These are phyloP conservation scores for Acrocephalus scirpaceus DNA, from an alignment of 2,797 vertebrate genomes.

Conservation along the genomic window DNA sequence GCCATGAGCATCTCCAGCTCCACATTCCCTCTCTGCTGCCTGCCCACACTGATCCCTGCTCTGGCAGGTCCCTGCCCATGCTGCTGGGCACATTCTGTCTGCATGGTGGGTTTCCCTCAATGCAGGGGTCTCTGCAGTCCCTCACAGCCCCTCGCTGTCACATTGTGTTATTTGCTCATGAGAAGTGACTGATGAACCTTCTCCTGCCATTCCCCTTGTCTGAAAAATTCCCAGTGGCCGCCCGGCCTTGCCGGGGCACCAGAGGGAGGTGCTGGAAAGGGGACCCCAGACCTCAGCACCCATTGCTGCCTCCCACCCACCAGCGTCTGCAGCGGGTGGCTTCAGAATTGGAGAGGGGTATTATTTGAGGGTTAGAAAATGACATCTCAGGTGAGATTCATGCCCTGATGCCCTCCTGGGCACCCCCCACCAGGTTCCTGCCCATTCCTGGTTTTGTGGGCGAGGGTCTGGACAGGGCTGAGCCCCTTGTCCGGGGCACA, in stretches of 20 bases:
- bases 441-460: not conserved
- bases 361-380: not conserved
- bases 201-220: not conserved
- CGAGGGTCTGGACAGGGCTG: rapidly evolving
- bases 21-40: not conserved
- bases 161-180: not conserved
- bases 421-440: not conserved
- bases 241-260: rapidly evolving
- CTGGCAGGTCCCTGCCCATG: not conserved
- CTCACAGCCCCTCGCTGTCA: not conserved
- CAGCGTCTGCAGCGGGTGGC: not conserved
- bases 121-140: not conserved
- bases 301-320: not conserved
- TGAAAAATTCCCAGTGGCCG: not conserved
- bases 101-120: not conserved
- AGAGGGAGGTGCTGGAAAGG: not conserved
- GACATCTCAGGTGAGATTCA: not conserved
- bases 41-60: not conserved
- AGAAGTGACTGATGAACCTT: constrained; percentile 13
- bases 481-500: not conserved
- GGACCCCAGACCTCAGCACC: not conserved
- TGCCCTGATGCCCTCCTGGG: not conserved
- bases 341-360: rapidly evolving
- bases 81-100: not conserved
- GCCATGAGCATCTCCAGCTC: not conserved